Evolutionary conservation across 2,888 invertebrate genomes (phyloP).

Genomic region (Drosophila pegasa): DNA sequence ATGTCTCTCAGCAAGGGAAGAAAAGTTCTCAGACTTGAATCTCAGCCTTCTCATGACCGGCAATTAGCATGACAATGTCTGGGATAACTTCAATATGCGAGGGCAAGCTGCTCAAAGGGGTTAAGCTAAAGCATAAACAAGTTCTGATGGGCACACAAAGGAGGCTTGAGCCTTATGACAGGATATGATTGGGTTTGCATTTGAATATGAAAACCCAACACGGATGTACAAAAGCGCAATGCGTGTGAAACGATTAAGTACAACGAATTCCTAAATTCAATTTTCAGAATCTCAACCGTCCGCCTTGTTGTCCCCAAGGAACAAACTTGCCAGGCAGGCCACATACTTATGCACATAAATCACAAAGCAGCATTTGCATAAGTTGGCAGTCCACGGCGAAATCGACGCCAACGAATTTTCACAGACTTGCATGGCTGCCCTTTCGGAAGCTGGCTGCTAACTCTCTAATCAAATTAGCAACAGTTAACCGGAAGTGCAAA

Average conservation of each 20-base stretch:
- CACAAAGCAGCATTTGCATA: conserved; percentile 66
- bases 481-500: conserved; percentile 79
- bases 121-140: conserved; percentile 49
- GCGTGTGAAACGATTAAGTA: conserved; percentile 63
- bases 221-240: conserved; percentile 60
- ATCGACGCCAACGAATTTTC: conserved; percentile 54
- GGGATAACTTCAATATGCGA: conserved; percentile 44
- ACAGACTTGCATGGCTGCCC: conserved; percentile 20
- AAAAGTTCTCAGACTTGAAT: conserved; percentile 36
- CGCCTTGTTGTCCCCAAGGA: conserved; percentile 53
- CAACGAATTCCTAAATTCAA: conserved; percentile 47
- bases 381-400: conserved; percentile 65
- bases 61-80: conserved; percentile 75
- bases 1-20: conserved; percentile 24
- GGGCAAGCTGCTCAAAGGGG: conserved; percentile 44
- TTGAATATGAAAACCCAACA: conserved; percentile 49
- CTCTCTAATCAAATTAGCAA: conserved; percentile 83
- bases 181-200: conserved; percentile 70
- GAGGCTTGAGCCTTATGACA: conserved; percentile 58
- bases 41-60: conserved; percentile 31
- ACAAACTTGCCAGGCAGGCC: conserved; percentile 34
- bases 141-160: conserved; percentile 49
- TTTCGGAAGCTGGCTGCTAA: conserved; percentile 30
- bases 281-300: conserved; percentile 34
- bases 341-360: conserved; percentile 53